These are phyloP conservation scores for Dasypolia templi DNA, from an alignment of 2,888 invertebrate species.

Conservation along the genomic window DNA sequence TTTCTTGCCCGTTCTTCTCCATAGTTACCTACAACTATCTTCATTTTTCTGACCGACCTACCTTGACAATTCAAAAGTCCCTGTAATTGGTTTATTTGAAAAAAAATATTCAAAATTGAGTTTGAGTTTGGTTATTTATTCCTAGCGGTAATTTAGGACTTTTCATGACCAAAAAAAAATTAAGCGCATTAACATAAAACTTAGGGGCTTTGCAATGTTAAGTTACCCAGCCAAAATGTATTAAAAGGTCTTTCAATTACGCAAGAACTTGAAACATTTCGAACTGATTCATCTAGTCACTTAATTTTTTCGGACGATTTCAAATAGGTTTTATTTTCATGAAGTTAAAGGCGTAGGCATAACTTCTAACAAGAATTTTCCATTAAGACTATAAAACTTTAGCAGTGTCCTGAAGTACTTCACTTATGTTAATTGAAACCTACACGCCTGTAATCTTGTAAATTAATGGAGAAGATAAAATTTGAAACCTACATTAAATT, in stretches of 20 bases:
- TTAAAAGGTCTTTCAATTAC: constrained; percentile 37
- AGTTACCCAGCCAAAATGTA: constrained; percentile 8
- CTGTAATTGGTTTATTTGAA: too few species aligned
- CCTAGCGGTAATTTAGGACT: background rate
- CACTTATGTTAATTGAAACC: constrained; percentile 61
- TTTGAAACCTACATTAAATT: constrained; percentile 1
- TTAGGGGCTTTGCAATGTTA: constrained; percentile 2
- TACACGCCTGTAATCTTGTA: constrained; percentile 40
- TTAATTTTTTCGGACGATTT: constrained; percentile 42
- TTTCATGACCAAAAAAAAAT: background rate
- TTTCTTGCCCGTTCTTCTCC: too few species aligned
- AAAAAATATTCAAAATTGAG: too few species aligned
- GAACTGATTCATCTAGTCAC: constrained; percentile 11
- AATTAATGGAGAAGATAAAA: constrained; percentile 34
- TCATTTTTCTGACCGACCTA: too few species aligned
- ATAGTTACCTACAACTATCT: too few species aligned
- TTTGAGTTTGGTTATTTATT: background rate
- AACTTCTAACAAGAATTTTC: constrained; percentile 54
- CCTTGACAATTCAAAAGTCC: too few species aligned
- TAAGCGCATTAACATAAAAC: constrained; percentile 13
- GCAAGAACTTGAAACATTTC: constrained; percentile 41
- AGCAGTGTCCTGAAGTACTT: constrained; percentile 37
- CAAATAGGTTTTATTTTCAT: constrained; percentile 43
- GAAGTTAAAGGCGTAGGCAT: constrained; percentile 27
- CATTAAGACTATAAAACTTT: constrained; percentile 55